Base-by-base conservation (phyloP, 2,797 vertebrate species). In the Artibeus lituratus region DNA sequence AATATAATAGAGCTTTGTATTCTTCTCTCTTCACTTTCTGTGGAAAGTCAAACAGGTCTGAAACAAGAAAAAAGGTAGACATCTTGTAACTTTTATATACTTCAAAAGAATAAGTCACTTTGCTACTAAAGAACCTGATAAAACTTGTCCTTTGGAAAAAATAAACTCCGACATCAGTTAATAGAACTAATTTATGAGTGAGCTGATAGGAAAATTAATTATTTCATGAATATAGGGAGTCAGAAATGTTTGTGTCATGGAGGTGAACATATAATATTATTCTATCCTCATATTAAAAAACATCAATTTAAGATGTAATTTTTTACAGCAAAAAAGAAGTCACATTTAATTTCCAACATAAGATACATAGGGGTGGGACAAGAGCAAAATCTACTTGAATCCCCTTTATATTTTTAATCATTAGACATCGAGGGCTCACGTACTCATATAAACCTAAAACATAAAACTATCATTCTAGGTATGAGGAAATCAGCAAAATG, bases 211-310 rank as follows among this genome's bases (percentile, higher is more conserved):
- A 49, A 74, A 96, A 95, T 92, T 19, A 93, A 90, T 87, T 92
- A 62, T 70, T 95, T 92, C 85, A 72, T 78, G n/a, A 59, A 57
- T 65, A 88, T 6, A 69, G 14, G 11, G 84, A 82, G 74, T 81
- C 81, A 62, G 72, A 95, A 87, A 93, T 92, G 92, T 65, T 97
- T 85, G 57, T 93, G 92, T 95, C 81, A 88, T 51, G 49, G 42
- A 97, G 57, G 47, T 92, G 53, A 94, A 59, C 55, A 87, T 82
- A 35, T 88, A 82, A 84, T 90, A 97, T 96, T 87, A 67, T 39
- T 92, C 80, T 83, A 35, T 95, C 32, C 90, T 94, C 67, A 47
- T 78, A 73, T 74, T 59, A 89, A 69, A 93, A 87, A 87, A 90
- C 32, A 95, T 6, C 15, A 96, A 94, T 91, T 94, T 73, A 49